Percentiles rank a stretch among this genome's conserved stretches.
phyloP scores from a whole-genome alignment of 2,113 vertebrate genomes.

The Hemiprocne comata region DNA sequence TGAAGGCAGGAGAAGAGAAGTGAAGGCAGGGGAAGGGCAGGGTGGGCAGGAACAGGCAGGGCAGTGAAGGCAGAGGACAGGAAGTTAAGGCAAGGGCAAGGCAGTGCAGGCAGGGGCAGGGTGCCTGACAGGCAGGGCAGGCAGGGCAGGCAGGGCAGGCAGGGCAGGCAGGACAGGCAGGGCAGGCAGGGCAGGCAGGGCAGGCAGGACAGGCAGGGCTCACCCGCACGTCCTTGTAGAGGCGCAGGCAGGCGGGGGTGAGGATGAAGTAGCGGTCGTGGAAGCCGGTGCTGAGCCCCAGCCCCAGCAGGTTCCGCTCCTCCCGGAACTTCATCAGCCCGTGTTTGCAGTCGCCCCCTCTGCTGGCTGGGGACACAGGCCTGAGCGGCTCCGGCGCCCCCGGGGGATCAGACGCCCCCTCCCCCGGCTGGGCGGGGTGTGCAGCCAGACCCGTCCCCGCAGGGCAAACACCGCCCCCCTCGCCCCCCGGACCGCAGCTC shows the following conservation, averaged over 20 bases:
- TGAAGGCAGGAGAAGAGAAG: neutral
- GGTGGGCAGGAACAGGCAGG: too few species aligned
- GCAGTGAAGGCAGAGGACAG: neutral
- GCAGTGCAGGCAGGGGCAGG: neutral
- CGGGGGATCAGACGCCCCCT: neutral
- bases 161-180: too few species aligned
- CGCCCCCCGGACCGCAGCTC: too few species aligned
- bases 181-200: neutral
- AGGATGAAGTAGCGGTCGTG: constrained; percentile 95
- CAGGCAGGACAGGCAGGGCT: constrained; percentile 9
- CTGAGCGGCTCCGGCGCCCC: neutral
- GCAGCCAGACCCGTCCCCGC: neutral
- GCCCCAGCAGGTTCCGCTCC: constrained; percentile 86
- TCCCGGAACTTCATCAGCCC: constrained; percentile 93
- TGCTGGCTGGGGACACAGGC: constrained; percentile 77
- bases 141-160: neutral
- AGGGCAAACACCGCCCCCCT: too few species aligned
- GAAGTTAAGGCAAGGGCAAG: neutral
- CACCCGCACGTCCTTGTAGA: constrained; percentile 94
- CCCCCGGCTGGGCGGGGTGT: neutral
- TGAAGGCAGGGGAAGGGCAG: neutral
- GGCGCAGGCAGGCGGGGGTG: constrained; percentile 82
- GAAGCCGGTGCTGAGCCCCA: constrained; percentile 86
- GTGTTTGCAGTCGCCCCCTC: constrained; percentile 86
- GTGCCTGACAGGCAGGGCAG: neutral